phyloP scores from a whole-genome alignment of 2,888 invertebrate genomes.

The Clistopyga incitator region DNA sequence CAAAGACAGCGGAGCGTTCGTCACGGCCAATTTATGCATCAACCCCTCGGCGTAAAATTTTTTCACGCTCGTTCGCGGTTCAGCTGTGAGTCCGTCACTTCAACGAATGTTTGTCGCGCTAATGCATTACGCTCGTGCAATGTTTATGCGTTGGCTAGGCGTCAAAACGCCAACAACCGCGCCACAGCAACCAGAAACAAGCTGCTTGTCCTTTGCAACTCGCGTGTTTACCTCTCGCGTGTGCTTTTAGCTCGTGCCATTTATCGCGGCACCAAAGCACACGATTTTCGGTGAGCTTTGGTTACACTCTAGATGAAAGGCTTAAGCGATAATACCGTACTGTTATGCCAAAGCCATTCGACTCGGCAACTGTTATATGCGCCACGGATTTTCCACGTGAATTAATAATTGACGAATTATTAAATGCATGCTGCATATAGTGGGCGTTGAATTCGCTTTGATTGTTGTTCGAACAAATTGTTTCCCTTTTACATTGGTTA shows the following conservation, averaged over 20 bases:
- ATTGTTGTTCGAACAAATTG: conserved; percentile 31
- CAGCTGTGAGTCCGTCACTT: background rate
- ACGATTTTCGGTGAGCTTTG: conserved; percentile 48
- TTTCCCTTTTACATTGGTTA: conserved; percentile 1
- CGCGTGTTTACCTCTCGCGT: conserved; percentile 14
- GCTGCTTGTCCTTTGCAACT: conserved; percentile 1
- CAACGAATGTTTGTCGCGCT: conserved; percentile 40
- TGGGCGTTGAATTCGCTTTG: background rate
- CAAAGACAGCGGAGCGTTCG: conserved; percentile 57
- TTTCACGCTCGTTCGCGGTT: background rate
- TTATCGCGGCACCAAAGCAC: background rate
- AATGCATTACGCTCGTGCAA: conserved; percentile 53
- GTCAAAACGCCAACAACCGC: conserved; percentile 13
- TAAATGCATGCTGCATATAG: conserved; percentile 9
- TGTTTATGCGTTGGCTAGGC: conserved; percentile 22
- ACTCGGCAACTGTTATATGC: conserved; percentile 25
- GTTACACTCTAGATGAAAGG: conserved; percentile 77
- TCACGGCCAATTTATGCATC: conserved; percentile 73
- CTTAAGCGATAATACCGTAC: conserved; percentile 75
- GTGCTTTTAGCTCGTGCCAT: conserved; percentile 11
- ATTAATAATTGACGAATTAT: conserved; percentile 26
- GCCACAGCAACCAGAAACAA: conserved; percentile 23
- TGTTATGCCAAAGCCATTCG: conserved; percentile 27
- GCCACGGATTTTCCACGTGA: conserved; percentile 18
- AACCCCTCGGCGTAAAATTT: background rate